phyloP scores from a whole-genome alignment of 2,888 invertebrate genomes.

The Teleiodes luculella region DNA sequence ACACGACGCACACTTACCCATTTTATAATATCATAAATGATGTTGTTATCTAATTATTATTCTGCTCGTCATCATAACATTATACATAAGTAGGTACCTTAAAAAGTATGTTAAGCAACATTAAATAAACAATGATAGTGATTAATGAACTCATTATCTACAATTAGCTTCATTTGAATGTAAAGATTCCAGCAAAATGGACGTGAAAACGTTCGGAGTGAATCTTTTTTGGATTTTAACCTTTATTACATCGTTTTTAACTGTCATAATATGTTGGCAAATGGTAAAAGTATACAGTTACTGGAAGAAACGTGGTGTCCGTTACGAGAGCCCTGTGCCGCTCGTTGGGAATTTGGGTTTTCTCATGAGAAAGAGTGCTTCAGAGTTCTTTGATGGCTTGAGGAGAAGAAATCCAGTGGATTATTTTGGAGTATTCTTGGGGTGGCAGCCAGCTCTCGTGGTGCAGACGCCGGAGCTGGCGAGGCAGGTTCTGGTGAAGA shows the following conservation, averaged over 20 bases:
- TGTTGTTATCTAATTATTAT: no score
- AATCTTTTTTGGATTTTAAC: slow-evolving; percentile 8
- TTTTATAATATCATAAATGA: no score
- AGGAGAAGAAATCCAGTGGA: slow-evolving; percentile 39
- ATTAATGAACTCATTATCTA: not conserved
- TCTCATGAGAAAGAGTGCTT: slow-evolving; percentile 50
- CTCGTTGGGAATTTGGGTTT: slow-evolving; percentile 51
- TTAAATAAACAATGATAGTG: not conserved
- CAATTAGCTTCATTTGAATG: not conserved
- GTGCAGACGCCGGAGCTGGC: slow-evolving; percentile 55
- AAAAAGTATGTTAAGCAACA: not conserved
- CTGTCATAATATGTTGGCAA: slow-evolving; percentile 35
- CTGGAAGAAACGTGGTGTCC: slow-evolving; percentile 53
- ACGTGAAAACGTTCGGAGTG: not conserved
- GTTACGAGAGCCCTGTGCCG: slow-evolving; percentile 44
- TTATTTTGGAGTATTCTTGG: slow-evolving; percentile 53
- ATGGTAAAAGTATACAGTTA: slow-evolving; percentile 45
- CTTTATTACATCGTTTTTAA: slow-evolving; percentile 28
- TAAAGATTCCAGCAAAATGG: not conserved
- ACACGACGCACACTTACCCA: no score
- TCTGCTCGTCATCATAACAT: no score
- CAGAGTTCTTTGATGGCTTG: slow-evolving; percentile 43
- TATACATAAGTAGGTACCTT: no score
- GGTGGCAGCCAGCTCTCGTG: slow-evolving; percentile 47
- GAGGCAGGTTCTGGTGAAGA: slow-evolving; percentile 45